Conservation (phyloP, 2,797 vertebrate species). For the Melanotaenia maccullochi region DNA sequence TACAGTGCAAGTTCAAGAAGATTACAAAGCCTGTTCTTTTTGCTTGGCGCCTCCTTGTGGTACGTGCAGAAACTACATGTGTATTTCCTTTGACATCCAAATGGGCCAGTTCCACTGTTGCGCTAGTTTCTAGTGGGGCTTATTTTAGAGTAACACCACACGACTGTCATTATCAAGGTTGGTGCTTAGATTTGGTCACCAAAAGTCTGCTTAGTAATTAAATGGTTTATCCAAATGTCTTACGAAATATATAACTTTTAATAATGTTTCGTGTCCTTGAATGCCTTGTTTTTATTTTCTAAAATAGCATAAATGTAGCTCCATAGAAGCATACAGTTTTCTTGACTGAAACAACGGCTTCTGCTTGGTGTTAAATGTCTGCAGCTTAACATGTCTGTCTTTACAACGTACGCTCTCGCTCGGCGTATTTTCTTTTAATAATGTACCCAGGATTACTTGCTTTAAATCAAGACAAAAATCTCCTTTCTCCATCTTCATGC, state of each 20-base stretch:
- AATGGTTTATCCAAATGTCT: background rate
- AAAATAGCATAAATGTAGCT: too few species aligned
- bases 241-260: rapidly evolving
- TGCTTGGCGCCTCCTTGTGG: slow-evolving; percentile 49
- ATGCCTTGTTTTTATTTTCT: background rate
- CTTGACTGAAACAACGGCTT: too few species aligned
- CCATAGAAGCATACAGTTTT: too few species aligned
- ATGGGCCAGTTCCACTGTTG: background rate
- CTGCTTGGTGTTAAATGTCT: too few species aligned
- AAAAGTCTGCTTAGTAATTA: background rate
- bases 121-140: slow-evolving; percentile 61
- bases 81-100: background rate
- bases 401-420: too few species aligned
- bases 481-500: background rate
- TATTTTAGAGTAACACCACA: slow-evolving; percentile 61
- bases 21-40: background rate
- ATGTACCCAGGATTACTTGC: background rate
- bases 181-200: slow-evolving; percentile 6
- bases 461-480: background rate
- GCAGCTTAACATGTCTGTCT: too few species aligned
- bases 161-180: slow-evolving; percentile 54
- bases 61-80: background rate
- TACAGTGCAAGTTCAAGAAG: background rate
- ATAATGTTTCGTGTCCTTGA: background rate
- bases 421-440: too few species aligned